Base-by-base conservation (phyloP, 92 coral and sea anemone species). In the Siderastrea radians region DNA sequence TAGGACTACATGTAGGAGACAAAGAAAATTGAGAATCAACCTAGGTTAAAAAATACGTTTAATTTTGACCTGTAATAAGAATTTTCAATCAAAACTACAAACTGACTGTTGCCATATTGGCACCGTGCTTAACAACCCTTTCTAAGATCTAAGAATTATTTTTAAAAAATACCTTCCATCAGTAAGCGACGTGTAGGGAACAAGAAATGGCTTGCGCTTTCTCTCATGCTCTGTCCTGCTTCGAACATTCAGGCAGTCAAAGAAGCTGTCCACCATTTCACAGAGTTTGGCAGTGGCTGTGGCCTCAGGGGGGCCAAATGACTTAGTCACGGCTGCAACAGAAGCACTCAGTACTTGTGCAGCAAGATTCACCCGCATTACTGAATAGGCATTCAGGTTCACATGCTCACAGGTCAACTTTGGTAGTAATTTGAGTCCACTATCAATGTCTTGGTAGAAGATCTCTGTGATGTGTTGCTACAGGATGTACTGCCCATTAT, bases 341-440 rank as follows among this genome's bases (percentile, higher is more conserved):
- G 96, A 77, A 38, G 95, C 78, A 77, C 96, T 94, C 67, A 91
- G 63, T 49, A 94, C 96, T 76, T 94, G 93, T 4, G 93, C 95
- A 63, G 93, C 96, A 49, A 91, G 93, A 83, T 91, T 94, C 4
- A 91, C 96, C 48, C 96, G 62, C 92, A 94, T 94, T 38, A 84
- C 90, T 46, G 96, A 92, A 73, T 94, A 94, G 3, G 91, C 19
- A 68, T 61, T 91, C 74, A 93, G 92, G 75, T 91, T 90, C 57
- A 94, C 58, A 72, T 94, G 96, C 62, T 94, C 95, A 82, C 66
- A 83, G 19, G 96, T 94, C 59, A 91, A 69, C 79, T 82, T 91
- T 49, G 96, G 95, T 52, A 94, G 88, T 45, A 91, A 79, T 75
- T 88, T 91, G 48, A 88, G 74, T 15, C 93, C 95, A 85, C 78